Evolutionary conservation across 1,140 invertebrate species (phyloP).

Genomic region (Dufourea novaeangliae): DNA sequence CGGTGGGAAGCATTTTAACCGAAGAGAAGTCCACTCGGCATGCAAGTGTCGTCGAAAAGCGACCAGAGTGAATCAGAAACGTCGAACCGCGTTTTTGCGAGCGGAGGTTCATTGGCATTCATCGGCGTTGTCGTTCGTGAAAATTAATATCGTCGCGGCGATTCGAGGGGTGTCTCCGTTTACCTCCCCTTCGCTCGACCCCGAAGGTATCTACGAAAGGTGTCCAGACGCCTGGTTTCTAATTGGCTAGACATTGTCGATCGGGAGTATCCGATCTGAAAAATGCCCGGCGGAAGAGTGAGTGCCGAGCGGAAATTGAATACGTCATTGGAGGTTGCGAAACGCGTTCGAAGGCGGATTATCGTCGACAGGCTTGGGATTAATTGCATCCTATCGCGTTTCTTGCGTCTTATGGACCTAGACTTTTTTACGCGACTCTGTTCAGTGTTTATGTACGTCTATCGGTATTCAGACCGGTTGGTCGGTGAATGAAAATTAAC

Average conservation of each 20-base stretch:
- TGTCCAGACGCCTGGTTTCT: slow-evolving; percentile 16
- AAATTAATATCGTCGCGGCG: slow-evolving; percentile 37
- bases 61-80: slow-evolving; percentile 24
- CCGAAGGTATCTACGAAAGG: slow-evolving; percentile 12
- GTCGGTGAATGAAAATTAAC: neutral
- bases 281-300: neutral
- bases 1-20: neutral
- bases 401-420: neutral
- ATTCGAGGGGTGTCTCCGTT: slow-evolving; percentile 24
- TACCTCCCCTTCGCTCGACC: neutral
- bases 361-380: neutral
- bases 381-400: slow-evolving; percentile 18
- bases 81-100: slow-evolving; percentile 20
- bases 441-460: neutral
- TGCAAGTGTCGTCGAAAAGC: neutral
- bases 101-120: slow-evolving; percentile 41
- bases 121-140: slow-evolving; percentile 22
- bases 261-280: slow-evolving; percentile 32
- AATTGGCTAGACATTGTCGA: slow-evolving; percentile 33
- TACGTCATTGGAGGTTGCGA: neutral
- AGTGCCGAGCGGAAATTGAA: slow-evolving; percentile 14
- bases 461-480: neutral
- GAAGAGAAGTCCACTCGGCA: neutral
- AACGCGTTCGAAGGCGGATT: neutral
- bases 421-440: neutral